A percentile compares a stretch with the other conserved stretches of the same genome.
Evolutionary conservation across 2,888 invertebrate species (phyloP).

Genomic region (Ceramica pisi): DNA sequence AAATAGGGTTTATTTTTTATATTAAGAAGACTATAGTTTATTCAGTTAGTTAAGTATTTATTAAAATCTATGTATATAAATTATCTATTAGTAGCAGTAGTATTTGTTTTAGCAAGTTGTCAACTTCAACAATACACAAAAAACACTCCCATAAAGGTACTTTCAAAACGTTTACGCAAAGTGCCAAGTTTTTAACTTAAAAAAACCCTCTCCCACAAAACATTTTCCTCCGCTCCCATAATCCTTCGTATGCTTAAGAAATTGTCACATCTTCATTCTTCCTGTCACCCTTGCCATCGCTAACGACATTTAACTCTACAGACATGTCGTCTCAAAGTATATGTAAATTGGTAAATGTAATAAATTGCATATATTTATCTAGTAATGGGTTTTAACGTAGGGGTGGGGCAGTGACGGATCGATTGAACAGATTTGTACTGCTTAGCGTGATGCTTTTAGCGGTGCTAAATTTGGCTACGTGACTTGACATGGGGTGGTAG

Average conservation of each 20-base stretch:
- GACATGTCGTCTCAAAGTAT: constrained; percentile 85
- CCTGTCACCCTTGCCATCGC: constrained; percentile 68
- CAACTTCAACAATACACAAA: background rate
- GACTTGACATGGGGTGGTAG: constrained; percentile 13
- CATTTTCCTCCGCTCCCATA: constrained; percentile 37
- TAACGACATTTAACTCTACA: constrained; percentile 83
- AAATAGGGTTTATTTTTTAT: too few species aligned
- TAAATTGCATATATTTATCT: constrained; percentile 90
- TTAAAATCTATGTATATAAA: too few species aligned
- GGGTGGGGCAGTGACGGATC: constrained; percentile 78
- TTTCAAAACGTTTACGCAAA: background rate
- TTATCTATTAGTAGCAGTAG: too few species aligned
- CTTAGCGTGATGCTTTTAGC: constrained; percentile 66
- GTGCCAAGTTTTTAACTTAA: constrained; percentile 7
- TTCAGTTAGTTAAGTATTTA: too few species aligned
- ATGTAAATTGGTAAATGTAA: constrained; percentile 90
- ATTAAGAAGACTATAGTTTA: too few species aligned
- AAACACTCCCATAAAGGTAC: background rate
- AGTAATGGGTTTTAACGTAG: constrained; percentile 84
- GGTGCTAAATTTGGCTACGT: constrained; percentile 57
- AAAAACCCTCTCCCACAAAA: constrained; percentile 5
- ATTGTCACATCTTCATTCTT: constrained; percentile 65
- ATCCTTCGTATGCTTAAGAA: constrained; percentile 56
- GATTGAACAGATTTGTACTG: constrained; percentile 70
- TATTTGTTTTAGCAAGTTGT: background rate